Evolutionary conservation across 1,140 invertebrate genomes (phyloP), one percentile per base, ranked within the genome.

Genomic region (Calosoma granatense): DNA sequence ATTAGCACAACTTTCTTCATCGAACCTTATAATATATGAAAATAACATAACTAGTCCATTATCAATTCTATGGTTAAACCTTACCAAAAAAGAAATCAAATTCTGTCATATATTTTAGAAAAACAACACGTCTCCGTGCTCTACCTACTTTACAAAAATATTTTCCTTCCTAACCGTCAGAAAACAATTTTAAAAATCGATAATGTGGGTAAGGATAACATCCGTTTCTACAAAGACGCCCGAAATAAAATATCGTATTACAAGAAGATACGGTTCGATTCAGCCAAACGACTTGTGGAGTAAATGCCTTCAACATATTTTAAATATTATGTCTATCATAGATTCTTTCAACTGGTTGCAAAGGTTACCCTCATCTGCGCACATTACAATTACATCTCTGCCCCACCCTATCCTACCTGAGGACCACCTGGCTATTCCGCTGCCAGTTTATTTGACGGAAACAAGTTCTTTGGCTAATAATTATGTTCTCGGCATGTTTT

Each of bases 221-320:
- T 36, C 26, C 26, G 26, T n/a, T n/a, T 9, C 26, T 6, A 36
- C 26, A 36, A 36, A 47, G 17, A 47, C 9, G 6, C 41, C 15
- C 41, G 15, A 47, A 47, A 47, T 47, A 47, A 47, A 47, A 47
- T 47, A 47, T 47, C 41, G 17, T 47, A 47, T 47, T 47, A 47
- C 41, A 47, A 11, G 26, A 6, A 47, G 41, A 11, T 36, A 36
- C 9, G 41, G 15, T 11, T 47, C 41, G 6, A 9, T 47, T 47
- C 4, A 4, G 9, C 9, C 17, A 47, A 47, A 47, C 15, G 6
- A 47, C 9, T 47, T 17, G 15, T 12, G 41, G 17, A 47, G 41
- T 17, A 17, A n/a, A 36, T 36, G n/a, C 6, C 26, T 9, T 36
- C 26, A 36, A 36, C 6, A 36, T 47, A 47, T 6, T 4, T 47